Evolutionary conservation across 2,888 invertebrate genomes (phyloP).

Genomic region (Drosophila ezoana): DNA sequence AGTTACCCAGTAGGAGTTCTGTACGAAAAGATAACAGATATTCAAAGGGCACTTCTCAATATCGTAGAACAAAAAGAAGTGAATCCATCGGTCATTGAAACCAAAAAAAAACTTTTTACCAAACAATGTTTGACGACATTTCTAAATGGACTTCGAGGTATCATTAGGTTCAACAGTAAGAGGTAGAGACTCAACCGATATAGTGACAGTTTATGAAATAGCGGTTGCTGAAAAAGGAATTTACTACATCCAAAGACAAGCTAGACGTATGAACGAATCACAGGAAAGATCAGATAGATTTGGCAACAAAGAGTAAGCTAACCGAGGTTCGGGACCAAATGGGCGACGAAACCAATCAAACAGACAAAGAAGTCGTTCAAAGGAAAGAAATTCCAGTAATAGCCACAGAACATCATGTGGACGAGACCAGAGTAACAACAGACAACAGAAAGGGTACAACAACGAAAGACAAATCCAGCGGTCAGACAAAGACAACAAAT

Average conservation of each 20-base stretch:
- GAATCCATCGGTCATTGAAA: background rate
- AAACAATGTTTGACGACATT: background rate
- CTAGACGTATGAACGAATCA: background rate
- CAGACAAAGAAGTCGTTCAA: no score
- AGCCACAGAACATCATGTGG: no score
- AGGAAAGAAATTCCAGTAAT: no score
- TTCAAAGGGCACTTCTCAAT: background rate
- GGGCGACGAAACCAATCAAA: no score
- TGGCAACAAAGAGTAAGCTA: no score
- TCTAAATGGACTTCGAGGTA: background rate
- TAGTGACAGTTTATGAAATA: background rate
- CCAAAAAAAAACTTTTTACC: background rate
- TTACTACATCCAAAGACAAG: background rate
- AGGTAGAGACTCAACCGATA: background rate
- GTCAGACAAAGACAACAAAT: no score
- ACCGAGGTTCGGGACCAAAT: no score
- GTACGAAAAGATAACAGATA: background rate
- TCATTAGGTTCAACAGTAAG: background rate
- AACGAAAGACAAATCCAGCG: no score
- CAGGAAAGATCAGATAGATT: background rate
- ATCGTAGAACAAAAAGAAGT: background rate
- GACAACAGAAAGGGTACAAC: no score
- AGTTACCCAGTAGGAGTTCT: background rate
- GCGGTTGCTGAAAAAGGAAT: background rate
- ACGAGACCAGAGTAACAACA: no score